Percentiles rank a stretch among this genome's conserved stretches.
phyloP scores from a whole-genome alignment of 2,113 vertebrate genomes.

The Brachyhypopomus occidentalis region DNA sequence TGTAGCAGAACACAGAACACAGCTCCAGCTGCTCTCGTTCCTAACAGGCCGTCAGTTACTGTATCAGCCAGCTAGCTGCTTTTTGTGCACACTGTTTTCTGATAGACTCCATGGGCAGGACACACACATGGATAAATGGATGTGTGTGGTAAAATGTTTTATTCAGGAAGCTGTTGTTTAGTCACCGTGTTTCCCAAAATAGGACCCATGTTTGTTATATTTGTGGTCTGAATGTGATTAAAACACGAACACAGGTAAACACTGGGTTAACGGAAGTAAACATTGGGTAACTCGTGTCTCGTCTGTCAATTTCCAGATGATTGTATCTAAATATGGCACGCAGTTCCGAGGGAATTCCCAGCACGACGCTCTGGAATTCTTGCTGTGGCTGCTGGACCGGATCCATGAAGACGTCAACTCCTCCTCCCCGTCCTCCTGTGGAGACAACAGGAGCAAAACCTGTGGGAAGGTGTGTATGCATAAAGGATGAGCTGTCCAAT shows the following conservation, averaged over 20 bases:
- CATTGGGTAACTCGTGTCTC: conserved; percentile 6
- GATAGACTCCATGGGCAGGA: conserved; percentile 24
- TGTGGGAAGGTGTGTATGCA: conserved; percentile 76
- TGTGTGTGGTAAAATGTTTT: not conserved
- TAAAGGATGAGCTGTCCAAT: not conserved
- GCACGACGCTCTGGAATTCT: conserved; percentile 94
- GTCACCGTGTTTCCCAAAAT: not conserved
- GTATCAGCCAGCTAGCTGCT: conserved; percentile 29
- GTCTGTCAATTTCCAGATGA: conserved; percentile 72
- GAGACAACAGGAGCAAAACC: conserved; percentile 61
- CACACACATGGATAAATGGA: not conserved
- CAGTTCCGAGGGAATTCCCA: conserved; percentile 94
- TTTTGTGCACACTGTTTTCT: conserved; percentile 30
- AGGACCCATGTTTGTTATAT: not conserved
- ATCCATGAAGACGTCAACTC: conserved; percentile 89
- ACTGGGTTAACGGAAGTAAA: not conserved
- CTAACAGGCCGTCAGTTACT: conserved; percentile 48
- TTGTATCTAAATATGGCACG: conserved; percentile 87
- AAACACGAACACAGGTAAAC: not conserved
- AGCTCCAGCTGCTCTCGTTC: conserved; percentile 42
- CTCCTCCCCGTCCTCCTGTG: conserved; percentile 68
- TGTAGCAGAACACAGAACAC: conserved; percentile 38
- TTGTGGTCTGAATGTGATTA: not conserved
- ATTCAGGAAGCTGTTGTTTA: conserved; percentile 16
- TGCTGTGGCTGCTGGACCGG: conserved; percentile 92